Percentiles rank a stretch among this genome's conserved stretches.
Evolutionary conservation across 2,888 invertebrate genomes (phyloP).

Genomic region (Omphaloscelis lunosa): DNA sequence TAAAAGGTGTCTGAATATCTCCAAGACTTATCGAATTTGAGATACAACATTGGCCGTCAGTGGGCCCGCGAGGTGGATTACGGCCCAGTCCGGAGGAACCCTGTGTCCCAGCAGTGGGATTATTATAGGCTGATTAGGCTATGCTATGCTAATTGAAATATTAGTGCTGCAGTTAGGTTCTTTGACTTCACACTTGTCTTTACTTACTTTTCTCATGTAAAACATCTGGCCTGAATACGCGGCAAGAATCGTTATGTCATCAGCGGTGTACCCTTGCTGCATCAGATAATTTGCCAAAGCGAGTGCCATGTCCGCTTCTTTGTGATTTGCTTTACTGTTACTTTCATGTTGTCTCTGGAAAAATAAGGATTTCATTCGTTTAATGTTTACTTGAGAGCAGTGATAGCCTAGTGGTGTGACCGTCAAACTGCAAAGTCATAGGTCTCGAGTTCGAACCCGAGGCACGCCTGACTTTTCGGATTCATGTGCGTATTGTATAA

Average conservation of each 20-base stretch:
- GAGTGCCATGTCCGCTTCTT: conserved; percentile 92
- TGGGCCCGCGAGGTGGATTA: too few relatives aligned
- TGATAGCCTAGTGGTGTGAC: too few relatives aligned
- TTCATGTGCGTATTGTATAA: too few relatives aligned
- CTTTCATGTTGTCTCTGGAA: conserved; percentile 76
- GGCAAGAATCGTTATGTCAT: conserved; percentile 93
- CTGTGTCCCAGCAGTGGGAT: not conserved
- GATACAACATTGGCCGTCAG: not conserved
- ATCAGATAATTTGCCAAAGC: conserved; percentile 92
- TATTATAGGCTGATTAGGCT: not conserved
- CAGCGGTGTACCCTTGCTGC: conserved; percentile 91
- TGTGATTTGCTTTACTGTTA: conserved; percentile 90
- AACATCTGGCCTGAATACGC: conserved; percentile 94
- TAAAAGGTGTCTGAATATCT: not conserved
- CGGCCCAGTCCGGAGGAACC: too few relatives aligned
- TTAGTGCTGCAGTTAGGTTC: not conserved
- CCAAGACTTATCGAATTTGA: not conserved
- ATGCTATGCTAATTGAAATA: not conserved
- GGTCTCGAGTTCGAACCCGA: too few relatives aligned
- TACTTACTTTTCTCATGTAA: conserved; percentile 88
- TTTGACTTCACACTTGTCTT: not conserved
- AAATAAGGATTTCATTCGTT: not conserved
- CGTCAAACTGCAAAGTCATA: too few relatives aligned
- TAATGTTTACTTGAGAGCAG: not conserved
- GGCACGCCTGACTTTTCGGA: too few relatives aligned